phyloP scores from a whole-genome alignment of 2,113 vertebrate species.

The Marcusenius ussheri region DNA sequence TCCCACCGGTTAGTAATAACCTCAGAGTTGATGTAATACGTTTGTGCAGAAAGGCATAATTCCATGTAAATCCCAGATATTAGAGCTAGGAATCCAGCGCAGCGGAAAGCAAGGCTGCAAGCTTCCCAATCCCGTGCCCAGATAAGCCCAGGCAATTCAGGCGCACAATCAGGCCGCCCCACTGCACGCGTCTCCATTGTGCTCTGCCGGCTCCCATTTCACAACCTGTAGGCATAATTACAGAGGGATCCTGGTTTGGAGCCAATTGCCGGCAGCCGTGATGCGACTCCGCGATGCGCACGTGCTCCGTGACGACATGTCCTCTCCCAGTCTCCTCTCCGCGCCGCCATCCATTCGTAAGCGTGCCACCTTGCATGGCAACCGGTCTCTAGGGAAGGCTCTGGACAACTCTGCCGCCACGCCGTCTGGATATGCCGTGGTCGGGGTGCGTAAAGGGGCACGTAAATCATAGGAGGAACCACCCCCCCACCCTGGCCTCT shows the following conservation, averaged over 20 bases:
- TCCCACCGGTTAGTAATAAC: conserved; percentile 39
- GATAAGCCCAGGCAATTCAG: conserved; percentile 42
- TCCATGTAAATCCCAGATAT: conserved; percentile 40
- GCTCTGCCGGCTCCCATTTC: conserved; percentile 43
- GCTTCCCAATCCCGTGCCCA: conserved; percentile 31
- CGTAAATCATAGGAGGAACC: neutral
- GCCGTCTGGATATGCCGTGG: neutral
- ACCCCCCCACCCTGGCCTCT: neutral
- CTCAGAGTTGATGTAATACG: conserved; percentile 40
- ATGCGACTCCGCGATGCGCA: neutral
- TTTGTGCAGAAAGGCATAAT: conserved; percentile 35
- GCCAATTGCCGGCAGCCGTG: neutral
- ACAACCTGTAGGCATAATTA: conserved; percentile 42
- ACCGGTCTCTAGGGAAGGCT: conserved; percentile 47
- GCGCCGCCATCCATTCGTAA: conserved; percentile 36
- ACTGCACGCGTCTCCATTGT: conserved; percentile 37
- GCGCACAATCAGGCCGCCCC: conserved; percentile 37
- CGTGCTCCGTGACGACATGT: conserved; percentile 30
- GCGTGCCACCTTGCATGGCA: conserved; percentile 44
- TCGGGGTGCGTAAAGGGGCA: neutral
- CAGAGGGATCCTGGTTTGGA: conserved; percentile 17
- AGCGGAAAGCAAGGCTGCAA: conserved; percentile 38
- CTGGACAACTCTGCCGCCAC: conserved; percentile 31
- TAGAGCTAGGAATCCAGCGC: conserved; percentile 32
- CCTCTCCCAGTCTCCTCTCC: conserved; percentile 31